A percentile compares a stretch with the other conserved stretches of the same genome.
Conservation (phyloP, 1,140 invertebrate genomes). For the Pararge aegeria region DNA sequence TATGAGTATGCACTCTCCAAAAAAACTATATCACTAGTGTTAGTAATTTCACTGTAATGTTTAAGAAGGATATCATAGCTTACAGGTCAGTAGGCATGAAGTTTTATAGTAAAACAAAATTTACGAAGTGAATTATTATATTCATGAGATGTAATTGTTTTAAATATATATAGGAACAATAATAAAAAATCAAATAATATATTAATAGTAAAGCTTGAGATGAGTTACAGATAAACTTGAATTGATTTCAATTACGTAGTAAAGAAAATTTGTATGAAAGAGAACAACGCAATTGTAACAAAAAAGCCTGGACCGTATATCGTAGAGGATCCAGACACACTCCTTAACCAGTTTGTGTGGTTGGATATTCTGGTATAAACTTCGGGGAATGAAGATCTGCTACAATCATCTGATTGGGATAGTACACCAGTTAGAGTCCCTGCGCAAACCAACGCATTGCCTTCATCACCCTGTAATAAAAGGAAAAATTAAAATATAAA, state of each 20-base stretch:
- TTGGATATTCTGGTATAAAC: conserved; percentile 49
- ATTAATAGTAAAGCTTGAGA: neutral
- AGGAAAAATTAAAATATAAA: neutral
- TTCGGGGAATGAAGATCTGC: conserved; percentile 36
- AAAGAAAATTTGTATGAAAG: neutral
- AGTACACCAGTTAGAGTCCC: conserved; percentile 42
- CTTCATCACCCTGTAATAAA: conserved; percentile 43
- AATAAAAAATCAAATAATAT: neutral
- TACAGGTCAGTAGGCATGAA: no score
- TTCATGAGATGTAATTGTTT: neutral
- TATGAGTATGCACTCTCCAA: no score
- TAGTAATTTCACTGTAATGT: no score
- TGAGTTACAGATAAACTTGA: neutral
- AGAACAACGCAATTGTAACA: neutral
- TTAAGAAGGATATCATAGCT: no score
- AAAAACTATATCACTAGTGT: no score
- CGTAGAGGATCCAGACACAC: conserved; percentile 14
- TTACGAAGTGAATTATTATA: neutral
- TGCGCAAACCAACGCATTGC: conserved; percentile 42
- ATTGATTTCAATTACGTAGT: neutral
- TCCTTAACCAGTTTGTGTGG: conserved; percentile 45
- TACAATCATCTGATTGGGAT: conserved; percentile 31
- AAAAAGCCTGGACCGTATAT: conserved; percentile 2
- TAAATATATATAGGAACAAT: neutral
- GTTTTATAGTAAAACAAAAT: neutral